Conservation (phyloP, 2,888 invertebrate genomes). For the Diaprepes abbreviatus region DNA sequence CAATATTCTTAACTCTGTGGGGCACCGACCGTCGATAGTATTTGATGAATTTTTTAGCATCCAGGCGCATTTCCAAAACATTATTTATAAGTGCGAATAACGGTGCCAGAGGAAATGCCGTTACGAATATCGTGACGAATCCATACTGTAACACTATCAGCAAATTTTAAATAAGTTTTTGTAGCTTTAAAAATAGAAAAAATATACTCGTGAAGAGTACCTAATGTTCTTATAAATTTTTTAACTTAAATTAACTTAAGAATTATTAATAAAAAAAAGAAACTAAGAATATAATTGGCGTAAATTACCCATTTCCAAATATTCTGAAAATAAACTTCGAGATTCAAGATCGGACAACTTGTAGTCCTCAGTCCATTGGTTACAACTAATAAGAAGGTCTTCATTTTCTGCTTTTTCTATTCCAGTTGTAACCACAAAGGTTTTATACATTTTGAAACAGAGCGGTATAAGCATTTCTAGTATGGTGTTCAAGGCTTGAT, state of each 20-base stretch:
- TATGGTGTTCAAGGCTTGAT: constrained; percentile 83
- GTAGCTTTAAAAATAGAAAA: too few species aligned
- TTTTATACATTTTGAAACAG: constrained; percentile 71
- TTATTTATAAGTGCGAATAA: constrained; percentile 87
- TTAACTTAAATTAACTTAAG: too few species aligned
- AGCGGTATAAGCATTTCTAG: constrained; percentile 83
- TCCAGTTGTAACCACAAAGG: constrained; percentile 68
- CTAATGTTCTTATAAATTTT: too few species aligned
- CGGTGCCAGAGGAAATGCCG: constrained; percentile 89
- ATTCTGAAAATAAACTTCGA: constrained; percentile 83
- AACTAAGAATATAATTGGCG: not conserved
- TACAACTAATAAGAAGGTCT: constrained; percentile 68
- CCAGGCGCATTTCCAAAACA: constrained; percentile 84
- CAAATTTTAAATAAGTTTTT: too few species aligned
- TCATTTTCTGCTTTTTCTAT: constrained; percentile 63
- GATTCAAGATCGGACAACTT: constrained; percentile 75
- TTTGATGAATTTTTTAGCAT: constrained; percentile 85
- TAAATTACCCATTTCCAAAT: constrained; percentile 84
- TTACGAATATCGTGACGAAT: constrained; percentile 87
- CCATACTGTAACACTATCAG: constrained; percentile 90
- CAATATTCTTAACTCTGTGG: constrained; percentile 81
- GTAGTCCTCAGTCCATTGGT: constrained; percentile 84
- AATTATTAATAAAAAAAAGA: constrained; percentile 57
- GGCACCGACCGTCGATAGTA: constrained; percentile 82
- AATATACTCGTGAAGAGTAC: too few species aligned